These are phyloP conservation scores for Temnothorax longispinosus DNA, from an alignment of 1,140 invertebrate species.

Conservation along the genomic window DNA sequence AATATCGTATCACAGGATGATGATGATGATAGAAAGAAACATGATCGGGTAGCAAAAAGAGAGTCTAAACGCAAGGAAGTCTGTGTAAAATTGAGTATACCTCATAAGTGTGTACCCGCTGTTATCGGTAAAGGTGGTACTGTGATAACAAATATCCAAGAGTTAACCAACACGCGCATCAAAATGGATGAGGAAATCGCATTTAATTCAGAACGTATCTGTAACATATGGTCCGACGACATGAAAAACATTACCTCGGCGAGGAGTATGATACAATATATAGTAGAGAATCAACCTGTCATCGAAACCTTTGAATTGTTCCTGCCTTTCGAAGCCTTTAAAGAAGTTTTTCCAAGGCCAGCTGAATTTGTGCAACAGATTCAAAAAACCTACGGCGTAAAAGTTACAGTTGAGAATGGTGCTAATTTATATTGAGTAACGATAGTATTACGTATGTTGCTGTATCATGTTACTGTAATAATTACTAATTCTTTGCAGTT, in stretches of 20 bases:
- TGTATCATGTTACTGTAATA: slow-evolving; percentile 12
- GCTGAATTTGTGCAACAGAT: not conserved
- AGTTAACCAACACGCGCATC: slow-evolving; percentile 89
- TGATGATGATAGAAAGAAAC: slow-evolving; percentile 67
- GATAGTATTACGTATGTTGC: not conserved
- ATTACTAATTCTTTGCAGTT: slow-evolving; percentile 42
- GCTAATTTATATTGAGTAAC: slow-evolving; percentile 86
- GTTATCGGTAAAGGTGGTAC: slow-evolving; percentile 89
- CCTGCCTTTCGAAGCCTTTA: slow-evolving; percentile 79
- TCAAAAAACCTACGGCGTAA: not conserved
- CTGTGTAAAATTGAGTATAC: slow-evolving; percentile 83
- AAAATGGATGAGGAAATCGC: slow-evolving; percentile 82
- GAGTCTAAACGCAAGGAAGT: slow-evolving; percentile 56
- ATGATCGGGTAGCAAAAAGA: slow-evolving; percentile 8
- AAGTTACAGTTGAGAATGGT: not conserved
- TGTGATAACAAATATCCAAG: slow-evolving; percentile 90
- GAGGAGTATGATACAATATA: slow-evolving; percentile 87
- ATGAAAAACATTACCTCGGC: slow-evolving; percentile 88
- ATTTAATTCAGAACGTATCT: slow-evolving; percentile 82
- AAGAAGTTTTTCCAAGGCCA: too few species aligned
- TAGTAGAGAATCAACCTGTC: slow-evolving; percentile 89
- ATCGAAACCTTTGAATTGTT: slow-evolving; percentile 88
- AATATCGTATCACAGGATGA: slow-evolving; percentile 55
- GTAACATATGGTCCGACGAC: slow-evolving; percentile 88
- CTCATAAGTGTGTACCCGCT: slow-evolving; percentile 82